Base-by-base conservation (phyloP, 2,113 vertebrate species). In the Aspiorhynchus laticeps region DNA sequence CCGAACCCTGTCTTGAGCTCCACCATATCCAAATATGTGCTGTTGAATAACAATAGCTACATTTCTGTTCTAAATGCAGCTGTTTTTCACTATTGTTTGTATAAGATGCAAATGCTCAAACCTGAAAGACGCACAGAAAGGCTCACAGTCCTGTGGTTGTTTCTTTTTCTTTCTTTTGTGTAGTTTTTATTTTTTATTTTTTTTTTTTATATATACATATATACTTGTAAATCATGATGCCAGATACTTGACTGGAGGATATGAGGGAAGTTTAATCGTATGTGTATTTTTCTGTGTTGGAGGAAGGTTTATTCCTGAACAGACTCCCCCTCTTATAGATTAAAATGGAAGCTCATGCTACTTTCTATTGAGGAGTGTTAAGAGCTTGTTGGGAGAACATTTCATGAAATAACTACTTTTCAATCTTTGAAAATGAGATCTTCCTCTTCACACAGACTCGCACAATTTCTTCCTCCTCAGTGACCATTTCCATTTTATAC, bases 401-500 rank as follows among this genome's bases (percentile, higher is more conserved):
- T 89, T 71, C 31, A 21, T 93, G 84, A 65, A 87, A 89, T 88
- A 89, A 91, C 90, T 94, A 91, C 91, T 93, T 85, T 92, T 85
- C 91, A 88, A 90, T 86, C 88, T 88, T 86, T 67, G 28, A 31
- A 67, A 31, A 7, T 84, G 67, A 81, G 89, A 89, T 90, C 90
- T 90, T 84, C 33, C 76, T 85, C 90, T 92, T 85, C 78, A 33
- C 90, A 90, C 87, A 91, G 88, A 92, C 76, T 7, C 19, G 9
- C 28, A 56, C 85, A 75, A 80, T 79, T 79, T 84, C 88, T 2
- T 43, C 33, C 2, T 86, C 63, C n/a, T 53, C 43, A 17, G 19
- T 53, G 81, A 83, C 41, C 82, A 84, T 41, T 84, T 56, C 48
- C 28, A 10, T 26, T 67, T 67, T 86, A 89, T 90, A 83, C 43